Evolutionary conservation across 2,797 vertebrate species (phyloP), one percentile per base, ranked within the genome.

Genomic region (Notamacropus eugenii): DNA sequence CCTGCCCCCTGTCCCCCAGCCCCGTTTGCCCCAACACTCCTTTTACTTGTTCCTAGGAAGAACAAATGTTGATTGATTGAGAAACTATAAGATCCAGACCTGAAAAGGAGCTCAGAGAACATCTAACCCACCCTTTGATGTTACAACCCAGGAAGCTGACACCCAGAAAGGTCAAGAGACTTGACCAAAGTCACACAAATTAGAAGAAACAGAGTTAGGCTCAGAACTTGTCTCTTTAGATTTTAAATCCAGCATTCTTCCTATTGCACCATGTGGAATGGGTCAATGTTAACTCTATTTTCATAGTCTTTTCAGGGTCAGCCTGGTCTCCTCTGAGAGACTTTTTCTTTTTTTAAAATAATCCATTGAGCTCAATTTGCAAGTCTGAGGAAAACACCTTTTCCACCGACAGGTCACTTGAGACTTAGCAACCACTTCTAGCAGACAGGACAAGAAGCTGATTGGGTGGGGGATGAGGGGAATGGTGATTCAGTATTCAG

Each of bases 391-490:
- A 46, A 55, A 9, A 55, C 82, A 82, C n/a, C 67, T 82, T 46
- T 46, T 8, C n/a, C 67, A 40, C 67, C 19, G 24, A 8, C 67
- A 82, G 67, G 67, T 82, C 8, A 9, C n/a, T 24, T 82, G n/a
- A 82, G n/a, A 46, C n/a, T 82, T 46, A 31, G 58, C 82, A n/a
- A 22, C 54, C 0, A 1, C 67, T 19, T 46, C 16, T 1, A 28
- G 24, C 54, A 0, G 46, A n/a, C 27, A 0, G 28, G 50, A 56
- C 29, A 55, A 31, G 90, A 55, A n/a, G 16, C 5, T 29, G 29
- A 11, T 91, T 55, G 96, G 62, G 40, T 54, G 0, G 0, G 27
- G 55, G 28, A 1, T 12, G 2, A 24, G 1, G 57, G 0, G 0
- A 0, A 16, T 2, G 9, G 31, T 91, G 55, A 92, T n/a, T n/a